Percentiles rank a stretch among this genome's conserved stretches.
Evolutionary conservation across 2,888 invertebrate genomes (phyloP).

Genomic region (Neoaliturus tenellus): DNA sequence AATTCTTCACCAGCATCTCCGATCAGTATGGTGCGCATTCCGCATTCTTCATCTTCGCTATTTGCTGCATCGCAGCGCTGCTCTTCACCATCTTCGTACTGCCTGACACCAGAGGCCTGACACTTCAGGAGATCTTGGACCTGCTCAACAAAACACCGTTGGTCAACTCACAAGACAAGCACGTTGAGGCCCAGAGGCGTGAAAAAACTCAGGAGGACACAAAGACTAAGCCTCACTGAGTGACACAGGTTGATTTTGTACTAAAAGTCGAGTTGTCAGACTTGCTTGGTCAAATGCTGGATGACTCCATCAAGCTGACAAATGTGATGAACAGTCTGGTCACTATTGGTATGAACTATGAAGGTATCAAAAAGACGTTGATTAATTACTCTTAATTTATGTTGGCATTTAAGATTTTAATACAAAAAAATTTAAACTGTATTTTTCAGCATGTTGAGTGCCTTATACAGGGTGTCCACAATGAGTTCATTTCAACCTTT

Average conservation of each 20-base stretch:
- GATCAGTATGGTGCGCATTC: slow-evolving; percentile 72
- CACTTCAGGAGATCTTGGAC: slow-evolving; percentile 64
- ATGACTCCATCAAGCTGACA: no score
- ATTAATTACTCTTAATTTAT: no score
- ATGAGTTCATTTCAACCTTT: no score
- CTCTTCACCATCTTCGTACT: slow-evolving; percentile 83
- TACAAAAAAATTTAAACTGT: no score
- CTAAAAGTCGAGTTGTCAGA: no score
- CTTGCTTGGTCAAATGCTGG: no score
- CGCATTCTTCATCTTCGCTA: slow-evolving; percentile 85
- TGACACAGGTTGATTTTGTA: background rate
- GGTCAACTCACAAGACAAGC: background rate
- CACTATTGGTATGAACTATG: no score
- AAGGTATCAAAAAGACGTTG: no score
- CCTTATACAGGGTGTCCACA: no score
- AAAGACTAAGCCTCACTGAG: background rate
- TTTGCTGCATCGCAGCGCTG: slow-evolving; percentile 79
- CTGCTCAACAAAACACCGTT: slow-evolving; percentile 73
- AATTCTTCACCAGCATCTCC: slow-evolving; percentile 78
- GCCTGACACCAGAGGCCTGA: slow-evolving; percentile 72
- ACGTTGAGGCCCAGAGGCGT: background rate
- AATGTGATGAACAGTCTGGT: no score
- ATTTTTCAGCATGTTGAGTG: no score
- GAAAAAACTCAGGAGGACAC: background rate
- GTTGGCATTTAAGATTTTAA: no score